Evolutionary conservation across 2,797 vertebrate genomes (phyloP).

Genomic region (Etheostoma nigrum): DNA sequence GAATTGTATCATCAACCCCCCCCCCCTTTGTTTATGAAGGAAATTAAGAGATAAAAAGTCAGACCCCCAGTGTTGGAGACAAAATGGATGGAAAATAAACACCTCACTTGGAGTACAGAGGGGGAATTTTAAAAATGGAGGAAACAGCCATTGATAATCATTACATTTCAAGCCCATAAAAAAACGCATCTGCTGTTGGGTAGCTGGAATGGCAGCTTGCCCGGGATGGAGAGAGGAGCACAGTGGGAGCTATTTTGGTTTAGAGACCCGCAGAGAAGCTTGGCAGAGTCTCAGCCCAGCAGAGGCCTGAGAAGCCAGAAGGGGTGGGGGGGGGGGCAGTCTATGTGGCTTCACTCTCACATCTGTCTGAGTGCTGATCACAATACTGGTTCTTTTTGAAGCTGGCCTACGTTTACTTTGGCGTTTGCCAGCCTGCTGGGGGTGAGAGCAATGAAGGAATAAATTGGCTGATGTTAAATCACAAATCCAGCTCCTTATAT

Average conservation of each 20-base stretch:
- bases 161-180: constrained; percentile 46
- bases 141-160: constrained; percentile 56
- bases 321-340: constrained; percentile 18
- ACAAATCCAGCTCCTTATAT: constrained; percentile 24
- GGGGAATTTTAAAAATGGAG: constrained; percentile 41
- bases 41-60: background rate
- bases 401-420: constrained; percentile 52
- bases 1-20: background rate
- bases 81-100: constrained; percentile 44
- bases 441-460: constrained; percentile 34
- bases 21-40: background rate
- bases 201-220: constrained; percentile 52
- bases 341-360: constrained; percentile 46
- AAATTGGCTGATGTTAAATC: constrained; percentile 40
- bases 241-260: constrained; percentile 63
- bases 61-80: constrained; percentile 23
- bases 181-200: constrained; percentile 30
- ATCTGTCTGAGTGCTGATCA: constrained; percentile 47
- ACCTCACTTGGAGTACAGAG: constrained; percentile 49
- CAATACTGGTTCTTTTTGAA: constrained; percentile 38
- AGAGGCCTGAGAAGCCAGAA: constrained; percentile 43
- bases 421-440: constrained; percentile 10
- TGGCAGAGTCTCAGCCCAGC: constrained; percentile 45
- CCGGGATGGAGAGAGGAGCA: constrained; percentile 35
- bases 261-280: constrained; percentile 44